These are phyloP conservation scores for Lepeophtheirus nordmannii DNA, from an alignment of 2,888 invertebrate species.

Conservation along the genomic window DNA sequence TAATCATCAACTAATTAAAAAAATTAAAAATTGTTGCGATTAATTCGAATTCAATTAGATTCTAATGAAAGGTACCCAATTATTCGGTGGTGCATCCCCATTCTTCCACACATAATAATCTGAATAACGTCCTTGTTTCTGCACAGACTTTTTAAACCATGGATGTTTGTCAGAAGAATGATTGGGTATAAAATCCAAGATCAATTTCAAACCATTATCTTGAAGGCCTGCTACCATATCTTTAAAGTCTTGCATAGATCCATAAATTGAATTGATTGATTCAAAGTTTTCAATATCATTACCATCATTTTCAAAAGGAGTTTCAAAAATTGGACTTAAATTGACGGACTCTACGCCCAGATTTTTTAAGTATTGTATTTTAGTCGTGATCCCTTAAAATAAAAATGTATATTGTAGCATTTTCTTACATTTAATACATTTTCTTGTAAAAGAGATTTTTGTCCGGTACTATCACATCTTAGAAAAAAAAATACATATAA, in stretches of 20 bases:
- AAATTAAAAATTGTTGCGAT: background rate
- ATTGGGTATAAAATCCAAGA: slow-evolving; percentile 55
- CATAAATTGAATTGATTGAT: slow-evolving; percentile 54
- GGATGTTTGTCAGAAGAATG: slow-evolving; percentile 41
- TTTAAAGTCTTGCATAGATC: slow-evolving; percentile 54
- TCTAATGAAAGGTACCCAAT: slow-evolving; percentile 18
- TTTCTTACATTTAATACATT: too few relatives aligned
- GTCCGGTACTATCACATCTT: too few relatives aligned
- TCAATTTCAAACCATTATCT: slow-evolving; percentile 42
- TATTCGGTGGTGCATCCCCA: slow-evolving; percentile 22
- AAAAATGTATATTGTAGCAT: background rate
- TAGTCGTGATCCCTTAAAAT: slow-evolving; percentile 27
- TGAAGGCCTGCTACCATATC: slow-evolving; percentile 43
- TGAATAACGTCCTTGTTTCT: slow-evolving; percentile 44
- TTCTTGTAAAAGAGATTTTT: too few relatives aligned
- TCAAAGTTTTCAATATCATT: slow-evolving; percentile 69
- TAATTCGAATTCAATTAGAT: background rate
- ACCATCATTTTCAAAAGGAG: slow-evolving; percentile 71
- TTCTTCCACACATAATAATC: slow-evolving; percentile 65
- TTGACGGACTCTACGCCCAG: slow-evolving; percentile 58
- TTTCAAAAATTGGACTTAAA: slow-evolving; percentile 67
- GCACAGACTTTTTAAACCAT: slow-evolving; percentile 53
- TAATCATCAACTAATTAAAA: background rate
- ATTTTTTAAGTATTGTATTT: slow-evolving; percentile 45
- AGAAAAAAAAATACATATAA: too few relatives aligned